These are phyloP conservation scores for Gymnocheta viridis DNA, from an alignment of 2,888 invertebrate genomes.

Conservation along the genomic window DNA sequence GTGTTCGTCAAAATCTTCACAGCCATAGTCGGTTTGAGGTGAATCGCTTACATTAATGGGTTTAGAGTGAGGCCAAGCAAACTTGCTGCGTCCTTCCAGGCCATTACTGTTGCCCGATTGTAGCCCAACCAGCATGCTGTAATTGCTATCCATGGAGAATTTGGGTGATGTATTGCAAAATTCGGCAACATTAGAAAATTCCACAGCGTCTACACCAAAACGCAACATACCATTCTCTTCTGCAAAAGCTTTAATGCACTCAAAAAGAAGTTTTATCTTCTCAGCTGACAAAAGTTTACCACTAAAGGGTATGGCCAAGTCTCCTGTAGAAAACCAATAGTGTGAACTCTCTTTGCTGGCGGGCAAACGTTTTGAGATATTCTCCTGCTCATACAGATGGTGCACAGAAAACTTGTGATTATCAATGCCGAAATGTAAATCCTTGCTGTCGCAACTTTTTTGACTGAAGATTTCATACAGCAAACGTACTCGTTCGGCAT, in stretches of 20 bases:
- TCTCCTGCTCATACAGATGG: conserved; percentile 36
- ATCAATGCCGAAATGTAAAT: conserved; percentile 78
- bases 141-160: conserved; percentile 78
- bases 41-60: conserved; percentile 72
- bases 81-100: conserved; percentile 75
- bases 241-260: conserved; percentile 73
- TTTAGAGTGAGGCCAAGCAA: conserved; percentile 76
- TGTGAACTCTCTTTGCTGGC: conserved; percentile 75
- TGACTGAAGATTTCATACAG: conserved; percentile 78
- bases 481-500: conserved; percentile 74
- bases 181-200: conserved; percentile 77
- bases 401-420: conserved; percentile 74
- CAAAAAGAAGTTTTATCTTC: conserved; percentile 76
- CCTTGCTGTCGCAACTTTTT: conserved; percentile 75
- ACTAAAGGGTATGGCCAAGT: conserved; percentile 77
- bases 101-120: conserved; percentile 76
- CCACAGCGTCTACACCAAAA: conserved; percentile 79
- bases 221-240: conserved; percentile 67
- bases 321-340: conserved; percentile 79
- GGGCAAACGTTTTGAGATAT: conserved; percentile 71
- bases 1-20: conserved; percentile 71
- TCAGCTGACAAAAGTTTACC: conserved; percentile 72
- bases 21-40: conserved; percentile 76
- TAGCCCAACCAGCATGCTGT: conserved; percentile 79
- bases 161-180: conserved; percentile 73